Evolutionary conservation across 2,888 invertebrate species (phyloP), one percentile per base, ranked within the genome.

Genomic region (Drosophila fulvimacula): DNA sequence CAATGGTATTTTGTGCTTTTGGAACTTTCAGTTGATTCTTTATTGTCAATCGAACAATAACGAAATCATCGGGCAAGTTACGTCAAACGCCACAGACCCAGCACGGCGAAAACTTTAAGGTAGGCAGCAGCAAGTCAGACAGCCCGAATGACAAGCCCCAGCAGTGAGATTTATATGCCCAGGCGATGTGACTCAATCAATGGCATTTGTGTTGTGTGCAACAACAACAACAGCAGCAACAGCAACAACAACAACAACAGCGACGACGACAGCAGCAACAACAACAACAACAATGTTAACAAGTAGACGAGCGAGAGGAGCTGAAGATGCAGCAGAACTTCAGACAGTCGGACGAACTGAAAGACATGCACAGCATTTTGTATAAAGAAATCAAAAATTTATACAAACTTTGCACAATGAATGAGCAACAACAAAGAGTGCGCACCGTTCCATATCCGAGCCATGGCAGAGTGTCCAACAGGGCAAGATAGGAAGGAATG

Each of bases 31-130:
- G 88, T 83, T 90, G 88, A 90, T 88, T 88, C 90, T 88, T 90
- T 88, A 90, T 88, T 90, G 88, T 89, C 90, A 88, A 90, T 90
- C 90, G 90, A 90, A 90, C 90, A 88, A 88, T 88, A 88, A 90
- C 90, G 84, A 88, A 88, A 90, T 88, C 90, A 88, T 88, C 88
- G 87, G 83, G 78, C 85, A 83, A 82, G 88, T 88, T 85, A 82
- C 89, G 89, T 71, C 88, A 84, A 89, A 87, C 87, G 89, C 88
- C 87, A 49, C 65, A 76, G 82, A 70, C 65, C 65, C 88, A 79
- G 82, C 83, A 87, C 83, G 89, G 85, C 82, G 76, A 69, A 89
- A 84, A 84, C 83, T 84, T 84, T 84, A 84, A 83, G 83, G 83
- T 83, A 81, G 86, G 81, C 81, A 81, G 83, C 81, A 77, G 60